Evolutionary conservation across 2,113 vertebrate species (phyloP), one percentile per base, ranked within the genome.

Genomic region (Isichthys henryi): DNA sequence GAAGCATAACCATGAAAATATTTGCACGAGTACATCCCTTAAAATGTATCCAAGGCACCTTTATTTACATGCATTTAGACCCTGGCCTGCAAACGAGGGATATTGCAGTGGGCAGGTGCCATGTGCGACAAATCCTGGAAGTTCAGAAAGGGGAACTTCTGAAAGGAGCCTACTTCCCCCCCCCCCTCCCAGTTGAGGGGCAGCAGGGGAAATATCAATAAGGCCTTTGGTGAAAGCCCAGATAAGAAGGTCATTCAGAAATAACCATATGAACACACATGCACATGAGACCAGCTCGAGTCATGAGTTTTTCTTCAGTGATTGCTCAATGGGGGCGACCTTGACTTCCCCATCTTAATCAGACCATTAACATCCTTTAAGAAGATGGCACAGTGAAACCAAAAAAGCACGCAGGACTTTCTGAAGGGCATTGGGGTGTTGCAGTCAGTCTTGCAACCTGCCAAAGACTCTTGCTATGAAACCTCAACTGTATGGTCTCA

Each of bases 121-220:
- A 45, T 8, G 49, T 56, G 31, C 48, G 87, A n/a, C 21, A 10
- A n/a, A 56, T n/a, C 53, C 70, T 56, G 74, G 35, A 70, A 53
- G 49, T 83, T 89, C 49, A 77, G 17, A 89, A 89, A 89, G 49
- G 77, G 10, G 74, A 89, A 89, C 88, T 89, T 23, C 27, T 17
- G 21, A 45, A 13, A 46, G 19, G 48, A 31, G 49, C 43, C 1
- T 11, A 50, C 88, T 52, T 35, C 58, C 3, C 4, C 70, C 27
- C 62, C 46, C 23, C 58, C 3, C 4, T 48, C 27, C 62, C 46
- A 53, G 46, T 31, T 0, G 35, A 87, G 19, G 31, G 15, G 11
- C 31, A 87, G 52, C 19, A 35, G 21, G 11, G n/a, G 27, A 56
- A 39, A 56, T 56, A 8, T 39, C 5, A 56, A 19, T 31, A 21